Evolutionary conservation across 2,797 vertebrate species (phyloP).

Genomic region (Aselliscus stoliczkanus): DNA sequence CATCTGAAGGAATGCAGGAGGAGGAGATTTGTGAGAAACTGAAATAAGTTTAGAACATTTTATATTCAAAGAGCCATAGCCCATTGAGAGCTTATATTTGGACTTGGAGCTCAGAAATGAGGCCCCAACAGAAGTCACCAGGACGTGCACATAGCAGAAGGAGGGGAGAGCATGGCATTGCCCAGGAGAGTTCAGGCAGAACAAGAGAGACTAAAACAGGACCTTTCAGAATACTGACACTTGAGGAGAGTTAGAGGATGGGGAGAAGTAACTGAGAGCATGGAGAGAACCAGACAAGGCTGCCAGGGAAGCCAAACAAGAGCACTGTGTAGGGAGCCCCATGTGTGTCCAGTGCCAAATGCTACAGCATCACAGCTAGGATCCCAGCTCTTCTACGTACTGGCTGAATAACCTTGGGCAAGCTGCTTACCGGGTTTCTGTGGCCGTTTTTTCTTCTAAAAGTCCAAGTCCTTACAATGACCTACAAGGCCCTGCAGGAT

Average conservation of each 20-base stretch:
- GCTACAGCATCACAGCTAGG: not conserved
- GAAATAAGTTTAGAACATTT: not conserved
- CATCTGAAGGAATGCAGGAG: not conserved
- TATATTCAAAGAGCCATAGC: not conserved
- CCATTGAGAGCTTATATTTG: not conserved
- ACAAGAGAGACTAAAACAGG: not conserved
- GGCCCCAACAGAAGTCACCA: not conserved
- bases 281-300: not conserved
- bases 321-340: not conserved
- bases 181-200: not conserved
- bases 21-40: not conserved
- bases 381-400: not conserved
- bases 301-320: not conserved
- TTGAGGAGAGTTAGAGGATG: not conserved
- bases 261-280: not conserved
- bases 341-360: rapidly evolving
- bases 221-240: not conserved
- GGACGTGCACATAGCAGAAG: too few relatives aligned
- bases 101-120: not conserved
- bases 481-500: not conserved
- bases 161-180: not conserved
- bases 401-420: not conserved
- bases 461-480: not conserved
- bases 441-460: not conserved
- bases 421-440: not conserved